phyloP scores from a whole-genome alignment of 2,113 vertebrate genomes.

The Apteryx owenii region DNA sequence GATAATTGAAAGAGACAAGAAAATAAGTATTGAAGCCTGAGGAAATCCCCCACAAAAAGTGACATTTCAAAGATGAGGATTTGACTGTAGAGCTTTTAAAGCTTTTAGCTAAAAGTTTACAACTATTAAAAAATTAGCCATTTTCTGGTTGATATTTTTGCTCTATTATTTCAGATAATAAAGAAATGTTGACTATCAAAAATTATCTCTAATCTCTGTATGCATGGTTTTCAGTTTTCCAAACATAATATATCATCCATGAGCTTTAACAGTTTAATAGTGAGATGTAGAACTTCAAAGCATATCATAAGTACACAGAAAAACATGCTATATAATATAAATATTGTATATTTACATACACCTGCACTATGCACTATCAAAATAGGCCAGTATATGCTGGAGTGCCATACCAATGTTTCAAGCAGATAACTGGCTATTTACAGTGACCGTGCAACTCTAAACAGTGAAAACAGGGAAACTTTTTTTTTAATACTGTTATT shows the following conservation, averaged over 20 bases:
- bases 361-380: neutral
- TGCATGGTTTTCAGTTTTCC: neutral
- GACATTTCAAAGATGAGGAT: neutral
- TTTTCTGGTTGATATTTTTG: neutral
- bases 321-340: too few relatives aligned
- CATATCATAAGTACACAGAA: too few relatives aligned
- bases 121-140: neutral
- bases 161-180: neutral
- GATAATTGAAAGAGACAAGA: neutral
- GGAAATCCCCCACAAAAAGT: neutral
- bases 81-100: neutral
- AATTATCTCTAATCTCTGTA: neutral
- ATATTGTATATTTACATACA: neutral
- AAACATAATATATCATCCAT: neutral
- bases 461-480: neutral
- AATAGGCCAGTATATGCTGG: neutral
- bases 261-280: neutral
- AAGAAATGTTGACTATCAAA: neutral
- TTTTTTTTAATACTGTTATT: neutral
- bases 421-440: neutral
- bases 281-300: neutral
- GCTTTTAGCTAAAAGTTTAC: neutral
- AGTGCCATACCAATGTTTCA: neutral
- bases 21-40: too few relatives aligned
- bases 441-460: neutral